phyloP scores from a whole-genome alignment of 2,113 vertebrate genomes.

The Reinhardtius hippoglossoides region DNA sequence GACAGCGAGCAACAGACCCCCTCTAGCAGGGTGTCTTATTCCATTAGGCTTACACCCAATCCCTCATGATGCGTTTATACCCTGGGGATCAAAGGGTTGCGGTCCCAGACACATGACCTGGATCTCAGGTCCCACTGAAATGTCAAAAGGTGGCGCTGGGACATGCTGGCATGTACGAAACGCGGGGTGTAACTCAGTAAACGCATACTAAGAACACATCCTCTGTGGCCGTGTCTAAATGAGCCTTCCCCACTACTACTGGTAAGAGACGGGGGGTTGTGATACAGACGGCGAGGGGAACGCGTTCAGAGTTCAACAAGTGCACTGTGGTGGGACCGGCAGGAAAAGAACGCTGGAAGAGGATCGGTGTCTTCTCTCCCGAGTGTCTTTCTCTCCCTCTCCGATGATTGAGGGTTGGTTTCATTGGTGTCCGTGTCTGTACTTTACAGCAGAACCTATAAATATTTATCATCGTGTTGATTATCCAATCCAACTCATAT shows the following conservation, averaged over 20 bases:
- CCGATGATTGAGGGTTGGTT: slow-evolving; percentile 28
- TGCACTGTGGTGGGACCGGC: slow-evolving; percentile 27
- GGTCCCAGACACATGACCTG: slow-evolving; percentile 72
- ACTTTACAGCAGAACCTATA: slow-evolving; percentile 32
- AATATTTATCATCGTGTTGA: slow-evolving; percentile 57
- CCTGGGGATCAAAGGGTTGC: slow-evolving; percentile 68
- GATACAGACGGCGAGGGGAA: neutral
- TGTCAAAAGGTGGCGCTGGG: slow-evolving; percentile 77
- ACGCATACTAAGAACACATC: slow-evolving; percentile 70
- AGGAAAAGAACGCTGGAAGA: slow-evolving; percentile 15
- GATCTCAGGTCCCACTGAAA: slow-evolving; percentile 72
- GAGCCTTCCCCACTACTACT: slow-evolving; percentile 33
- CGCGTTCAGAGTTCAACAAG: slow-evolving; percentile 51
- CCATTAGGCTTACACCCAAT: slow-evolving; percentile 70
- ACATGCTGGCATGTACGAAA: slow-evolving; percentile 49
- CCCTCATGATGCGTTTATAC: slow-evolving; percentile 63
- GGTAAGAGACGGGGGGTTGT: neutral
- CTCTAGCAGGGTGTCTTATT: slow-evolving; percentile 69
- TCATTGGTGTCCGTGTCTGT: slow-evolving; percentile 33
- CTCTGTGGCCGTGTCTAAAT: slow-evolving; percentile 61
- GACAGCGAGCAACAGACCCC: slow-evolving; percentile 40
- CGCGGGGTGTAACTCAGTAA: slow-evolving; percentile 61
- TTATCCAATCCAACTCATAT: slow-evolving; percentile 56
- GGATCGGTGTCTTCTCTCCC: slow-evolving; percentile 3
- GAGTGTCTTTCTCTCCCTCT: neutral